A percentile compares a stretch with the other conserved stretches of the same genome.
phyloP scores from a whole-genome alignment of 2,888 invertebrate genomes.

The Agelastica alni region DNA sequence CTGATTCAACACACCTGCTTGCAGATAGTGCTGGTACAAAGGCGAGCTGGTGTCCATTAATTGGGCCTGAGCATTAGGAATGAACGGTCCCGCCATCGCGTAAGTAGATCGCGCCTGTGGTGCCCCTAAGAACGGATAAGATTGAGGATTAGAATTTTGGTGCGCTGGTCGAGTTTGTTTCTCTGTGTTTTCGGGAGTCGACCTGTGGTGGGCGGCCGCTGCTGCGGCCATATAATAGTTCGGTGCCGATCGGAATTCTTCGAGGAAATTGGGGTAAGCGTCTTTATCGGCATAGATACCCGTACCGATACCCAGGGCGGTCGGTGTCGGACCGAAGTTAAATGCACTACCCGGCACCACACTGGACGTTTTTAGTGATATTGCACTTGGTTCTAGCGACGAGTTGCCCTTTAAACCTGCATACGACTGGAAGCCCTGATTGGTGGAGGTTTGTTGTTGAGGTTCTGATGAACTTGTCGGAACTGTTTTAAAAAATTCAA shows the following conservation, averaged over 20 bases:
- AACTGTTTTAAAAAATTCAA: slow-evolving; percentile 24
- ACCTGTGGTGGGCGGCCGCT: slow-evolving; percentile 45
- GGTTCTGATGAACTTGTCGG: slow-evolving; percentile 23
- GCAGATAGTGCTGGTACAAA: slow-evolving; percentile 74
- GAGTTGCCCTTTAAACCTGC: slow-evolving; percentile 59
- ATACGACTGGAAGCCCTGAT: slow-evolving; percentile 65
- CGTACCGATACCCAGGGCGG: slow-evolving; percentile 61
- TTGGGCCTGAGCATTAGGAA: slow-evolving; percentile 58
- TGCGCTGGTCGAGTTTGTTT: slow-evolving; percentile 51
- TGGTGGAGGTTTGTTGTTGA: slow-evolving; percentile 30
- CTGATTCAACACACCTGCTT: slow-evolving; percentile 61
- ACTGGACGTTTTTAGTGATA: slow-evolving; percentile 69
- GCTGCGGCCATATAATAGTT: slow-evolving; percentile 62
- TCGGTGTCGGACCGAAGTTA: slow-evolving; percentile 76
- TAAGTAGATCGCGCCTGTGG: slow-evolving; percentile 61
- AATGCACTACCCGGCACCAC: slow-evolving; percentile 84
- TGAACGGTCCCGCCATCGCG: slow-evolving; percentile 65
- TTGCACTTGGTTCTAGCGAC: slow-evolving; percentile 56
- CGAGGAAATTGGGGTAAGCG: slow-evolving; percentile 70
- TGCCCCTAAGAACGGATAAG: slow-evolving; percentile 66
- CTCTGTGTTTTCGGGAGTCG: slow-evolving; percentile 44
- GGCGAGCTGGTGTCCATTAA: slow-evolving; percentile 67
- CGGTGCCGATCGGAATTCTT: slow-evolving; percentile 69
- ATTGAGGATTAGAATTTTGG: slow-evolving; percentile 50
- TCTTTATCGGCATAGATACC: slow-evolving; percentile 68